Percentiles rank a stretch among this genome's conserved stretches.
phyloP scores from a whole-genome alignment of 1,140 invertebrate species.

The Rhagoletis pomonella region DNA sequence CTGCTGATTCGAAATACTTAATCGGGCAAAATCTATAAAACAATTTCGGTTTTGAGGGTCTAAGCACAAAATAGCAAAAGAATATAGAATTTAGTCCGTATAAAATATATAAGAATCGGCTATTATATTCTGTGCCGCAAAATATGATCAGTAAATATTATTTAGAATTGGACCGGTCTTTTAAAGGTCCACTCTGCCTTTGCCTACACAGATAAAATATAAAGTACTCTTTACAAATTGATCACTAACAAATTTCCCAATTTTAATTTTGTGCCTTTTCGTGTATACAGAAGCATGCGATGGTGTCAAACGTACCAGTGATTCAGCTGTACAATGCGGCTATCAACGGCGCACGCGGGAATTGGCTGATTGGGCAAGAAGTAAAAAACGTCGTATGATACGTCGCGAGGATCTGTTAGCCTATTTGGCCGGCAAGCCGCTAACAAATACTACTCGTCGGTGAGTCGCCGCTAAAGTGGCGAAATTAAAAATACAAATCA shows the following conservation, averaged over 20 bases:
- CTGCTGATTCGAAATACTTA: no score
- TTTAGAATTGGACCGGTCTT: no score
- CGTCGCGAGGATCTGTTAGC: slow-evolving; percentile 85
- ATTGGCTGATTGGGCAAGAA: slow-evolving; percentile 85
- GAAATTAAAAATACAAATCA: slow-evolving; percentile 26
- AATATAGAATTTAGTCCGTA: no score
- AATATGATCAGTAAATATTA: no score
- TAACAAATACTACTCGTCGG: slow-evolving; percentile 76
- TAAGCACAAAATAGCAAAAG: no score
- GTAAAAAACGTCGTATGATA: slow-evolving; percentile 82
- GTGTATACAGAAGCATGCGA: slow-evolving; percentile 82
- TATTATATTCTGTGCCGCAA: no score
- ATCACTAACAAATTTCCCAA: background rate
- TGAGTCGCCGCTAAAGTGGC: slow-evolving; percentile 62
- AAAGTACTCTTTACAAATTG: slow-evolving; percentile 11
- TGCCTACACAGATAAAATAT: background rate
- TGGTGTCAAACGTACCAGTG: slow-evolving; percentile 80
- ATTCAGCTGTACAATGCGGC: slow-evolving; percentile 83
- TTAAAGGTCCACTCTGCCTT: no score
- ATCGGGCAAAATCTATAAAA: no score
- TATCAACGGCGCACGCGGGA: slow-evolving; percentile 85
- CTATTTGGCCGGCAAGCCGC: slow-evolving; percentile 84
- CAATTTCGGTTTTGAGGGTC: no score
- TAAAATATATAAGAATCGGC: no score
- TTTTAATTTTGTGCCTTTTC: slow-evolving; percentile 52